Evolutionary conservation across 1,140 invertebrate genomes (phyloP).

Genomic region (Drosophila bocqueti): DNA sequence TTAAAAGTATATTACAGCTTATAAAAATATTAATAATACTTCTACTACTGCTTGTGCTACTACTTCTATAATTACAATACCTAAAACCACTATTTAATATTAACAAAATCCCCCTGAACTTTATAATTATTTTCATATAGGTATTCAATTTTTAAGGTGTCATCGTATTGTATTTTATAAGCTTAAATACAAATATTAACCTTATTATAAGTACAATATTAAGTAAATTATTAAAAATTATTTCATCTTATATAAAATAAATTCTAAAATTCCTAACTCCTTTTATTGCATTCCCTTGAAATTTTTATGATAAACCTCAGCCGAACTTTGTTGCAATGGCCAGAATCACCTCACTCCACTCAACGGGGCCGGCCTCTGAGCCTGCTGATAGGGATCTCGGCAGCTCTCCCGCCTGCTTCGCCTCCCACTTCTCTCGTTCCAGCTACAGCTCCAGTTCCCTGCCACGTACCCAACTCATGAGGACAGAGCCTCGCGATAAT

Average conservation of each 20-base stretch:
- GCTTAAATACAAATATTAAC: too few species aligned
- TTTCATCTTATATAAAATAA: neutral
- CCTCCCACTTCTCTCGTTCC: conserved; percentile 14
- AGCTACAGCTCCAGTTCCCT: conserved; percentile 5
- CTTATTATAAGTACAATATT: neutral
- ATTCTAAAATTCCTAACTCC: neutral
- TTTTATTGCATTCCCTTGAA: neutral
- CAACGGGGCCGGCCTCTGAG: neutral
- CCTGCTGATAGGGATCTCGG: conserved; percentile 25
- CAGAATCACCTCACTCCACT: neutral
- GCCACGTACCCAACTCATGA: conserved; percentile 33
- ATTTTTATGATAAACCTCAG: conserved; percentile 9
- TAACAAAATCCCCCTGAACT: too few species aligned
- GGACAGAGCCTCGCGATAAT: conserved; percentile 73
- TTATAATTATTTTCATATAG: too few species aligned
- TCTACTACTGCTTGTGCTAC: too few species aligned
- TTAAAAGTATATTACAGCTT: too few species aligned
- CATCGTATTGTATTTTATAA: too few species aligned
- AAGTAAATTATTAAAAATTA: neutral
- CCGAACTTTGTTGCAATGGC: conserved; percentile 10
- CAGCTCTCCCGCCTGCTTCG: conserved; percentile 30
- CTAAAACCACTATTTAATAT: too few species aligned
- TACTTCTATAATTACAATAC: too few species aligned
- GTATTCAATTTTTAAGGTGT: too few species aligned
- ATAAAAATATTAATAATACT: too few species aligned